Evolutionary conservation across 1,140 invertebrate genomes (phyloP).

Genomic region (Octopus sinensis): DNA sequence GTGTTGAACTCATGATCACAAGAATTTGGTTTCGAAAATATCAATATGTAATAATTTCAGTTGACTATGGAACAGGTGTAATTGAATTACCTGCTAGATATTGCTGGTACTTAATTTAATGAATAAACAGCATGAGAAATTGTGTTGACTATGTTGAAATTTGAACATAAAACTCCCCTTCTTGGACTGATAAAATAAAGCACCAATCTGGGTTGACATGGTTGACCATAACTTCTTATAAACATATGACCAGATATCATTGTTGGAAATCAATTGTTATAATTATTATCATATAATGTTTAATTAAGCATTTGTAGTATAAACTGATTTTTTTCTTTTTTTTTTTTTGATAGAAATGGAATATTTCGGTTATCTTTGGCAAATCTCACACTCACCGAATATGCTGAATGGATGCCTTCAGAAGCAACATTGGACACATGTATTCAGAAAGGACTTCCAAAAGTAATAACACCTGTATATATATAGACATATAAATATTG

Average conservation of each 20-base stretch:
- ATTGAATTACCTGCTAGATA: too few relatives aligned
- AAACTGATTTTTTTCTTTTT: neutral
- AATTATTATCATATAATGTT: neutral
- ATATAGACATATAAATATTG: neutral
- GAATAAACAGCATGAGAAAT: too few relatives aligned
- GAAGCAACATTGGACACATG: conserved; percentile 69
- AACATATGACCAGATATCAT: neutral
- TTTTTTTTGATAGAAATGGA: conserved; percentile 68
- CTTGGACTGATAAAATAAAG: neutral
- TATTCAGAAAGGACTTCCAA: conserved; percentile 79
- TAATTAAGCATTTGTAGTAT: neutral
- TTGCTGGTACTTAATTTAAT: too few relatives aligned
- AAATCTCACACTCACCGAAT: conserved; percentile 69
- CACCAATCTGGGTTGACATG: neutral
- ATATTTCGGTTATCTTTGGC: conserved; percentile 76
- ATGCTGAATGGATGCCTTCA: conserved; percentile 72
- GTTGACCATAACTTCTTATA: neutral
- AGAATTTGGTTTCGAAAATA: too few relatives aligned
- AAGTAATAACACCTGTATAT: conserved; percentile 50
- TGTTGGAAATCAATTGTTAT: neutral
- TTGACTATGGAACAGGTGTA: too few relatives aligned
- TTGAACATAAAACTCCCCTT: neutral
- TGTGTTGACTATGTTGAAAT: too few relatives aligned
- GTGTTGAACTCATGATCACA: too few relatives aligned
- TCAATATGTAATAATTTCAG: too few relatives aligned